Conservation (phyloP, 2,888 invertebrate species). For the Lasioglossum calceatum region DNA sequence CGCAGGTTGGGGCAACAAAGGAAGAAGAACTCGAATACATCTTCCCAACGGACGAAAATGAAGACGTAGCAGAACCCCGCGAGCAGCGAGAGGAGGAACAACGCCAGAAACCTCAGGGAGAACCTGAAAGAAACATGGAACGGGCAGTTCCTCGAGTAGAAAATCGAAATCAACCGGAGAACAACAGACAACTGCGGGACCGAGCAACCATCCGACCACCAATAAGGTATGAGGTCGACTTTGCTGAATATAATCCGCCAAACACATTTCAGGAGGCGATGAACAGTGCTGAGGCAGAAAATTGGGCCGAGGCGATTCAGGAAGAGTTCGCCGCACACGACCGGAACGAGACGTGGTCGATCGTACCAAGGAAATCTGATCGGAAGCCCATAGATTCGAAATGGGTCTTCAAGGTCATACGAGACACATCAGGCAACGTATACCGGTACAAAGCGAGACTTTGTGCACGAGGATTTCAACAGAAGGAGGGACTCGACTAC, state of each 20-base stretch:
- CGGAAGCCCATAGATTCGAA: conserved; percentile 4
- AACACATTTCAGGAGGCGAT: neutral
- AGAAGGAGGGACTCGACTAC: neutral
- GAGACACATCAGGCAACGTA: neutral
- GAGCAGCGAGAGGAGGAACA: neutral
- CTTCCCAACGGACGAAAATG: neutral
- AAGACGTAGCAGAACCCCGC: neutral
- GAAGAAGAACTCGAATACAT: neutral
- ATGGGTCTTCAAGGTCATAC: conserved; percentile 7
- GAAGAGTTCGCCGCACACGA: neutral
- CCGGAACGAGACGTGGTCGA: neutral
- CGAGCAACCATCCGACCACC: too few relatives aligned
- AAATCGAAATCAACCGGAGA: too few relatives aligned
- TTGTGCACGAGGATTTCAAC: neutral
- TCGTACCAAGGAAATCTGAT: neutral
- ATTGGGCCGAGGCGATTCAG: neutral
- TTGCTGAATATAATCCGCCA: neutral
- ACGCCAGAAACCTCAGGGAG: neutral
- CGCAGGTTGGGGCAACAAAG: neutral
- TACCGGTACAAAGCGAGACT: too few relatives aligned
- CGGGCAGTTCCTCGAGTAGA: neutral
- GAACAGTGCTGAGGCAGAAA: too few relatives aligned
- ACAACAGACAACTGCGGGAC: too few relatives aligned
- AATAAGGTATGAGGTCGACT: neutral
- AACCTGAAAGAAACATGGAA: neutral